These are phyloP conservation scores for Ecliptopera silaceata DNA, from an alignment of 2,888 invertebrate genomes.

Conservation along the genomic window DNA sequence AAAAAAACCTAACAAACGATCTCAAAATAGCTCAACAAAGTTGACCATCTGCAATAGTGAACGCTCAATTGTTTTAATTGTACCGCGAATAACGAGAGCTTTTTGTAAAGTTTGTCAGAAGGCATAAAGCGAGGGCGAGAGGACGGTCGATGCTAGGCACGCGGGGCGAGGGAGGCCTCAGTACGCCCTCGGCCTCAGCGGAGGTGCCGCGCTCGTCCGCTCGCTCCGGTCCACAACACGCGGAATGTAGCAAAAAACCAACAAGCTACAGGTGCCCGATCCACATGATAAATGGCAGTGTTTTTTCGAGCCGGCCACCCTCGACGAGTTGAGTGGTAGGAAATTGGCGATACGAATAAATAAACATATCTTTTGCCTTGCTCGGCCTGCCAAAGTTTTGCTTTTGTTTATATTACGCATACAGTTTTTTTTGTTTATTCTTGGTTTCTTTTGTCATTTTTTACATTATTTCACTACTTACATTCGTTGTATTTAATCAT, in stretches of 20 bases:
- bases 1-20: too few species aligned
- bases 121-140: slow-evolving; percentile 53
- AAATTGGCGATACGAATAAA: slow-evolving; percentile 51
- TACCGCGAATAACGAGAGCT: slow-evolving; percentile 58
- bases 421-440: slow-evolving; percentile 12
- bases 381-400: slow-evolving; percentile 40
- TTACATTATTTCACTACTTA: not conserved
- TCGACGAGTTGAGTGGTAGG: slow-evolving; percentile 55
- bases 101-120: slow-evolving; percentile 48
- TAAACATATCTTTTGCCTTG: slow-evolving; percentile 46
- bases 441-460: slow-evolving; percentile 16
- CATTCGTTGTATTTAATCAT: not conserved
- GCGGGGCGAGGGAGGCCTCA: slow-evolving; percentile 55
- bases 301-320: slow-evolving; percentile 52
- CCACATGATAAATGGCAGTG: slow-evolving; percentile 64
- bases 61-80: slow-evolving; percentile 61
- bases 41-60: slow-evolving; percentile 30
- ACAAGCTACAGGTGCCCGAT: slow-evolving; percentile 66
- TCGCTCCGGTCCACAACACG: slow-evolving; percentile 47
- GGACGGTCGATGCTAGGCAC: slow-evolving; percentile 55
- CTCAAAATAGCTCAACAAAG: not conserved
- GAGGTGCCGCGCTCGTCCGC: slow-evolving; percentile 49
- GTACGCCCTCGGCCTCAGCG: slow-evolving; percentile 54
- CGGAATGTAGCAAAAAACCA: slow-evolving; percentile 56
- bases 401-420: slow-evolving; percentile 28